These are phyloP conservation scores for Cyrtonyx montezumae DNA, from an alignment of 2,113 vertebrate species.

Conservation along the genomic window DNA sequence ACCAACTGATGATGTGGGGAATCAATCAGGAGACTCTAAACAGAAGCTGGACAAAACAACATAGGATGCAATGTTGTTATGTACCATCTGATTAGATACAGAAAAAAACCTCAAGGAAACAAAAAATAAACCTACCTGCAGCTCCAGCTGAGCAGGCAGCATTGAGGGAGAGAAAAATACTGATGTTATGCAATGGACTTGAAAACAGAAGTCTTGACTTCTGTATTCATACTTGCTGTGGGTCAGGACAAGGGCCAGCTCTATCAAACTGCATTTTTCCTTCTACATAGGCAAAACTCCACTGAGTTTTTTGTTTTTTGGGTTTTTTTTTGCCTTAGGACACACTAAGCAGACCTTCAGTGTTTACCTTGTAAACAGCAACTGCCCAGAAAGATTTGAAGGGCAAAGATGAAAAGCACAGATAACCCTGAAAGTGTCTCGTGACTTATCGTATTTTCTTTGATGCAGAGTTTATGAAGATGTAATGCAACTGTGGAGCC, in stretches of 20 bases:
- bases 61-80: conserved; percentile 33
- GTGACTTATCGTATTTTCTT: not conserved
- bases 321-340: conserved; percentile 30
- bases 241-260: conserved; percentile 36
- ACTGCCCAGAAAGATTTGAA: conserved; percentile 10
- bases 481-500: not conserved
- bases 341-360: not conserved
- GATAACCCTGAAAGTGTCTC: not conserved
- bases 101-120: conserved; percentile 7
- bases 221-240: not conserved
- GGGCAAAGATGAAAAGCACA: conserved; percentile 13
- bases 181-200: conserved; percentile 73
- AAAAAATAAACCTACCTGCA: conserved; percentile 88
- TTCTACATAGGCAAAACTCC: not conserved
- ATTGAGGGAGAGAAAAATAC: conserved; percentile 82
- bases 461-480: not conserved
- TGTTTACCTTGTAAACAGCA: not conserved
- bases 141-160: conserved; percentile 90
- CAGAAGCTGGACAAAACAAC: conserved; percentile 53
- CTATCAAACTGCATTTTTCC: not conserved
- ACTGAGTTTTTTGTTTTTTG: not conserved
- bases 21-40: conserved; percentile 23
- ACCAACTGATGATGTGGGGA: not conserved
- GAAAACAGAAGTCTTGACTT: conserved; percentile 69
- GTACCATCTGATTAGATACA: conserved; percentile 58